A percentile compares a stretch with the other conserved stretches of the same genome.
phyloP scores from a whole-genome alignment of 2,797 vertebrate genomes.

The Epinephelus coioides region DNA sequence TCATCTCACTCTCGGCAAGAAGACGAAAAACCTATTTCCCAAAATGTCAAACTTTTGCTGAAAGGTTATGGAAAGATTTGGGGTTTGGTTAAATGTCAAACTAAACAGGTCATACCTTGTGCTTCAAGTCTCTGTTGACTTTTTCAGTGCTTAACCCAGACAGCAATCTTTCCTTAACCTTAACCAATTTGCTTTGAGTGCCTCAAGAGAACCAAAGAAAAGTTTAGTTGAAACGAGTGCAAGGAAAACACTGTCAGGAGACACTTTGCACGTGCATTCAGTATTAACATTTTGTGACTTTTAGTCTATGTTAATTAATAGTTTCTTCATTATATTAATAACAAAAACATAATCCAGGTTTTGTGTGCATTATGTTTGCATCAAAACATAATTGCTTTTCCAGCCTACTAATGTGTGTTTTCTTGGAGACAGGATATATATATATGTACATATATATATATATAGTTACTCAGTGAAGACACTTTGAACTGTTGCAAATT shows the following conservation, averaged over 20 bases:
- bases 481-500: slow-evolving; percentile 54
- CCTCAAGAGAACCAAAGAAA: not conserved
- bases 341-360: not conserved
- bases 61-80: slow-evolving; percentile 16
- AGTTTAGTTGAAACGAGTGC: not conserved
- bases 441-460: not conserved
- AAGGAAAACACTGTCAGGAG: not conserved
- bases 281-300: not conserved
- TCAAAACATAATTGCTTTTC: slow-evolving; percentile 8
- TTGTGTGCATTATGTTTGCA: not conserved
- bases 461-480: slow-evolving; percentile 6
- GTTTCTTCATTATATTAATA: not conserved
- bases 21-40: not conserved
- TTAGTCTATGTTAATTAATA: not conserved
- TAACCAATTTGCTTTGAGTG: not conserved
- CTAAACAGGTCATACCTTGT: not conserved
- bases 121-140: not conserved
- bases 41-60: slow-evolving; percentile 4
- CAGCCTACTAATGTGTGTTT: not conserved
- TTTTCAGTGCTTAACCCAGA: not conserved
- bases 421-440: not conserved
- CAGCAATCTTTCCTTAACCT: not conserved
- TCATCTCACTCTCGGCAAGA: not conserved
- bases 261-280: not conserved
- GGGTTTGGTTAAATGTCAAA: slow-evolving; percentile 15